These are phyloP conservation scores for Rhagoletis pomonella DNA, from an alignment of 1,140 invertebrate genomes.

Conservation along the genomic window DNA sequence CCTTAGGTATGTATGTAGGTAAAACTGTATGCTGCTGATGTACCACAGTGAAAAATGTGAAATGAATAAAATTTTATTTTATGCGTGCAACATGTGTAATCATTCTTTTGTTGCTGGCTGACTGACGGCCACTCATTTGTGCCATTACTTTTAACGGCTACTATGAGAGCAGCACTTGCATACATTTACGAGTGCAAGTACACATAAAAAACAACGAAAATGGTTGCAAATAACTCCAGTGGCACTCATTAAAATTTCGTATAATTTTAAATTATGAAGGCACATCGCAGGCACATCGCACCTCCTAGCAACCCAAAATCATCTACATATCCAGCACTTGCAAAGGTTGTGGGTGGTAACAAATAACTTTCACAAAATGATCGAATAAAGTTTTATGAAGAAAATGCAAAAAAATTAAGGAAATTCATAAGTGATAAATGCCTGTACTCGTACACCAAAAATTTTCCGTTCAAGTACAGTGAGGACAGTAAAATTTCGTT, in stretches of 20 bases:
- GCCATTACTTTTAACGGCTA: conserved; percentile 39
- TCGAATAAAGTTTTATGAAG: not conserved
- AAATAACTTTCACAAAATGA: not conserved
- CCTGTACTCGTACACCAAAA: no score
- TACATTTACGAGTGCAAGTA: conserved; percentile 1
- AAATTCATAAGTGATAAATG: not conserved
- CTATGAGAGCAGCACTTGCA: conserved; percentile 24
- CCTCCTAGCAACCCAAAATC: not conserved
- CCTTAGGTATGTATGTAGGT: conserved; percentile 33
- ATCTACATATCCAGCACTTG: not conserved
- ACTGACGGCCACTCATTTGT: conserved; percentile 32
- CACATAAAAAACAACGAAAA: not conserved
- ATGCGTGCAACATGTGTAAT: conserved; percentile 72
- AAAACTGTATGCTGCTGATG: not conserved
- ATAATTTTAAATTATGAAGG: conserved; percentile 38
- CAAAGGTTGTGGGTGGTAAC: not conserved
- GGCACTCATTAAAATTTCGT: conserved; percentile 49
- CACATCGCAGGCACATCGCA: not conserved
- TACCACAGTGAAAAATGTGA: conserved; percentile 66
- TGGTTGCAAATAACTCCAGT: conserved; percentile 34
- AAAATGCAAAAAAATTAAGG: not conserved
- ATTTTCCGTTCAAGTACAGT: no score
- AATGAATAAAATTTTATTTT: conserved; percentile 71
- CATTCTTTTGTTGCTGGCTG: conserved; percentile 59
- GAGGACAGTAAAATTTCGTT: no score